A percentile compares a stretch with the other conserved stretches of the same genome.
Evolutionary conservation across 2,888 invertebrate species (phyloP).

Genomic region (Salticus scenicus): DNA sequence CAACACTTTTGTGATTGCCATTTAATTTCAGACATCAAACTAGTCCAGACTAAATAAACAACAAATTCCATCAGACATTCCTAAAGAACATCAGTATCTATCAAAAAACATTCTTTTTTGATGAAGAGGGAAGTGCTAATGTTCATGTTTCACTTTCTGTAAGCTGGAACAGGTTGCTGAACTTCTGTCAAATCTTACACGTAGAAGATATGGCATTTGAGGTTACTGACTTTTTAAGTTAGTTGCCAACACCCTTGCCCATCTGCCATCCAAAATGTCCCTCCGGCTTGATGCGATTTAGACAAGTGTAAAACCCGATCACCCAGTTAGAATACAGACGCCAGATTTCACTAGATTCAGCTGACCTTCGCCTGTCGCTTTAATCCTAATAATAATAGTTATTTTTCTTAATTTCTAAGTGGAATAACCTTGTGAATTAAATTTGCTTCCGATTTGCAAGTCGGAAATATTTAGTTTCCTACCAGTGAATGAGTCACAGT

Average conservation of each 20-base stretch:
- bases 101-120: no score
- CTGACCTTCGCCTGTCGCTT: not conserved
- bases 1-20: no score
- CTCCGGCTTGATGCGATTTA: not conserved
- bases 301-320: not conserved
- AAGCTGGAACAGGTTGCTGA: not conserved
- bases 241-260: not conserved
- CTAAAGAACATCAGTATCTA: no score
- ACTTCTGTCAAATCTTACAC: not conserved
- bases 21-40: no score
- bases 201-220: not conserved
- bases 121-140: no score
- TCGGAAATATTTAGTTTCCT: no score
- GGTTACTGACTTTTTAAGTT: not conserved
- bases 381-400: not conserved
- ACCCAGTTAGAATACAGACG: not conserved
- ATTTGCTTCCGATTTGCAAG: no score
- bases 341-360: not conserved
- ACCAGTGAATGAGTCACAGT: no score
- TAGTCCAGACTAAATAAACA: no score
- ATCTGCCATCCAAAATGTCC: not conserved
- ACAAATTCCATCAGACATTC: no score
- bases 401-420: no score
- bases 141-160: not conserved
- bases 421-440: no score